Conservation (phyloP, 2,113 vertebrate species). For the Hyaena hyaena region DNA sequence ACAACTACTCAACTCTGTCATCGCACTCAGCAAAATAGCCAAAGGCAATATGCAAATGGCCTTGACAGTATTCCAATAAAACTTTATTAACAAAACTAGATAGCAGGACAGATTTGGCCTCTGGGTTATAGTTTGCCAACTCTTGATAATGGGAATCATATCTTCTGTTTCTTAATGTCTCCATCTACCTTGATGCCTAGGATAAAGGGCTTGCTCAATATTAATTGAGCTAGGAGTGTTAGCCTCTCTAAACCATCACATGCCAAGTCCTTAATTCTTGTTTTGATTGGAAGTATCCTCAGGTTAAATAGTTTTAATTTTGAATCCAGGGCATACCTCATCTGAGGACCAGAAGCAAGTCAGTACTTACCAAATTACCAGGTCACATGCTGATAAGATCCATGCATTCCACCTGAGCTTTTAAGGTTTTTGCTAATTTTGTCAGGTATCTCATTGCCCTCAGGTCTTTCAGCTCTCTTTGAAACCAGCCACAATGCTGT, state of each 20-base stretch:
- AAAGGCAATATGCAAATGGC: not conserved
- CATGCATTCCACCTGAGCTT: accelerated
- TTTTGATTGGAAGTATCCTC: not conserved
- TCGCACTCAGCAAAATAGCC: not conserved
- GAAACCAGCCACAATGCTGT: conserved; percentile 52
- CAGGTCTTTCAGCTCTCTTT: conserved; percentile 54
- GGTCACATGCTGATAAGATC: conserved; percentile 22
- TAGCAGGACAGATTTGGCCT: not conserved
- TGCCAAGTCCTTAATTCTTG: not conserved
- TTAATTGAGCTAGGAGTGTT: not conserved
- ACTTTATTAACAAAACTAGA: not conserved
- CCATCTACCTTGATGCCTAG: not conserved
- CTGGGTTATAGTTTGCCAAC: not conserved
- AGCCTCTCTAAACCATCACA: not conserved
- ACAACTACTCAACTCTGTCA: not conserved
- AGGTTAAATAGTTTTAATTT: conserved; percentile 25
- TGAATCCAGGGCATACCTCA: conserved; percentile 23
- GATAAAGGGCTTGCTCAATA: not conserved
- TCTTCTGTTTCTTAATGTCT: not conserved
- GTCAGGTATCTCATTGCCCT: conserved; percentile 19
- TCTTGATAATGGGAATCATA: not conserved
- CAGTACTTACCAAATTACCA: conserved; percentile 39
- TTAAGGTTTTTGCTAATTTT: conserved; percentile 46
- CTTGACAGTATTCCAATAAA: not conserved
- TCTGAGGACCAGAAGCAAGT: conserved; percentile 30